phyloP scores from a whole-genome alignment of 53 echinoderm and acorn worm genomes.

The Echinarachnius parma region DNA sequence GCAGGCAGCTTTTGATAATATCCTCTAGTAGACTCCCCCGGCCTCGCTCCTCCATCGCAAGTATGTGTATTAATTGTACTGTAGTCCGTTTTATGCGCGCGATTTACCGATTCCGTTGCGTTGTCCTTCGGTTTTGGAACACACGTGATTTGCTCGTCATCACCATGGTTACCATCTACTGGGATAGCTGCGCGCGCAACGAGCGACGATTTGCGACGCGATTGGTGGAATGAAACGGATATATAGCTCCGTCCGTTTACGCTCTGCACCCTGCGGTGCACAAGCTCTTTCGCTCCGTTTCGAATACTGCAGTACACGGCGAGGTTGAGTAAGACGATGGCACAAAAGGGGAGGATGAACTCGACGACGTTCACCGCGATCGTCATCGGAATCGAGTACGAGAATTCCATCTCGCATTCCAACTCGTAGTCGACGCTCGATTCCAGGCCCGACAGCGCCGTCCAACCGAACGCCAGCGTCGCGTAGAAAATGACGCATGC shows the following conservation, averaged over 20 bases:
- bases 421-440: slow-evolving; percentile 39
- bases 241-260: slow-evolving; percentile 1
- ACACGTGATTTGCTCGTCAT: background rate
- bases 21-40: background rate
- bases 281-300: slow-evolving; percentile 57
- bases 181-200: background rate
- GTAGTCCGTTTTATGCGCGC: background rate
- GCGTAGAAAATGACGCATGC: slow-evolving; percentile 42
- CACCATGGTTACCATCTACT: background rate
- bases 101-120: background rate
- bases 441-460: slow-evolving; percentile 12
- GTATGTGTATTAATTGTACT: background rate
- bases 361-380: slow-evolving; percentile 48
- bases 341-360: slow-evolving; percentile 62
- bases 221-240: background rate
- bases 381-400: slow-evolving; percentile 36
- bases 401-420: slow-evolving; percentile 72
- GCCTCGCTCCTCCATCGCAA: background rate
- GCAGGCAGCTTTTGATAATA: background rate
- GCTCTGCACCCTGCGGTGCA: slow-evolving; percentile 29
- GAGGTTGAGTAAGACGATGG: slow-evolving; percentile 54
- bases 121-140: background rate
- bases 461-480: slow-evolving; percentile 59
- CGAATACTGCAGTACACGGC: slow-evolving; percentile 73
- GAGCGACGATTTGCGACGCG: background rate